These are phyloP conservation scores for Crotalus tigris DNA, from an alignment of 2,113 vertebrate species.

Conservation along the genomic window DNA sequence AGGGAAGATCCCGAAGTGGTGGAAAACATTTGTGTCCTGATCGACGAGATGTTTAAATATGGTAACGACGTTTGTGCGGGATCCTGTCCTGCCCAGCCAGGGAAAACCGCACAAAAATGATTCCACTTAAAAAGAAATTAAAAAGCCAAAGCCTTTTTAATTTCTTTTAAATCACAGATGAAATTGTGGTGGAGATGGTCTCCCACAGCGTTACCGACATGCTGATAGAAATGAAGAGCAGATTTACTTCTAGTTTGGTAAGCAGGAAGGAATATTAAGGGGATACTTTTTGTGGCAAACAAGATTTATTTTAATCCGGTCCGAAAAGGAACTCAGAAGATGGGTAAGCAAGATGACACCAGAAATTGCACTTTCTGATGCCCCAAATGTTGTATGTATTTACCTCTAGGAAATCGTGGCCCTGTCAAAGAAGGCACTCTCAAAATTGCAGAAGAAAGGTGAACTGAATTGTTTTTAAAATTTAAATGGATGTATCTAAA, in stretches of 20 bases:
- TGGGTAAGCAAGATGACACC: neutral
- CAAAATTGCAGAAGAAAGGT: slow-evolving; percentile 45
- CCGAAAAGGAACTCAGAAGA: no score
- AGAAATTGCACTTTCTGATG: neutral
- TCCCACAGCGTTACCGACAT: slow-evolving; percentile 46
- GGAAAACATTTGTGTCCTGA: slow-evolving; percentile 61
- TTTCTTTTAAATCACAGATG: slow-evolving; percentile 51
- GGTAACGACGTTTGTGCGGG: slow-evolving; percentile 45
- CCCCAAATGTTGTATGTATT: neutral
- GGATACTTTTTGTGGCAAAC: neutral
- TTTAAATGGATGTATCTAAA: neutral
- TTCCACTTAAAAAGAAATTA: neutral
- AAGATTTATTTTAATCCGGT: neutral
- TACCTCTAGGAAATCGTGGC: slow-evolving; percentile 64
- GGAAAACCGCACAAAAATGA: neutral
- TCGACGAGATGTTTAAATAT: slow-evolving; percentile 58
- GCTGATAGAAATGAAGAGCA: slow-evolving; percentile 56
- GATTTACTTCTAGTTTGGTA: slow-evolving; percentile 68
- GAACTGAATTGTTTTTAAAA: neutral
- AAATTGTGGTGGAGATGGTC: slow-evolving; percentile 55
- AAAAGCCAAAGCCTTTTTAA: neutral
- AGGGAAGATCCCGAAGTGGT: slow-evolving; percentile 56
- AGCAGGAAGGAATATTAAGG: neutral
- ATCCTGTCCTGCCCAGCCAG: neutral
- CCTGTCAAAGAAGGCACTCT: slow-evolving; percentile 42